phyloP scores from a whole-genome alignment of 2,113 vertebrate genomes.

The Butorides virescens region DNA sequence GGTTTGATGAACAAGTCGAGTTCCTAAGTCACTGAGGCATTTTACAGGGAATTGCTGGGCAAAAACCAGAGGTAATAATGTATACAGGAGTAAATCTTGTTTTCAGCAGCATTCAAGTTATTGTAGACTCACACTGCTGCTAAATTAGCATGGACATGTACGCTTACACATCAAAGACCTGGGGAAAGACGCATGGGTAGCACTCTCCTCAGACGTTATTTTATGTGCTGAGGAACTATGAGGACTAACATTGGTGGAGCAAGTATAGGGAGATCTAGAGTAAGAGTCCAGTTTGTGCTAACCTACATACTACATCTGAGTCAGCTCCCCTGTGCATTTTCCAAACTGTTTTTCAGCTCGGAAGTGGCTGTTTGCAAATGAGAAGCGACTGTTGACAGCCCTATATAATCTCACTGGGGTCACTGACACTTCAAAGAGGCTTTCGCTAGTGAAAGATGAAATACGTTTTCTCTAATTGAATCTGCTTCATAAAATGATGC shows the following conservation, averaged over 20 bases:
- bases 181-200: neutral
- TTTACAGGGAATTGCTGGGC: neutral
- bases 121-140: neutral
- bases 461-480: neutral
- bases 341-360: neutral
- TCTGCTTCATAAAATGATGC: neutral
- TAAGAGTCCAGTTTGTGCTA: neutral
- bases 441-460: neutral
- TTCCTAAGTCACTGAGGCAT: neutral
- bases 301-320: neutral
- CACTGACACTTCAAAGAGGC: slow-evolving; percentile 19
- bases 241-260: neutral
- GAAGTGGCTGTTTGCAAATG: slow-evolving; percentile 11
- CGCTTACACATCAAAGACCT: neutral
- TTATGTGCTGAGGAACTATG: neutral
- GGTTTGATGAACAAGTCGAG: neutral
- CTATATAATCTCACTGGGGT: neutral
- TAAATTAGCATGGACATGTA: neutral
- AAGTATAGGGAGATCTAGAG: neutral
- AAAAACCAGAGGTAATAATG: neutral
- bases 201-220: neutral
- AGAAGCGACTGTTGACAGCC: neutral
- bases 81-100: neutral
- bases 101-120: neutral
- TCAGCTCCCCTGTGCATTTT: neutral